A percentile compares a stretch with the other conserved stretches of the same genome.
These are phyloP conservation scores for Cistogaster globosa DNA, from an alignment of 2,888 invertebrate genomes.

Conservation along the genomic window DNA sequence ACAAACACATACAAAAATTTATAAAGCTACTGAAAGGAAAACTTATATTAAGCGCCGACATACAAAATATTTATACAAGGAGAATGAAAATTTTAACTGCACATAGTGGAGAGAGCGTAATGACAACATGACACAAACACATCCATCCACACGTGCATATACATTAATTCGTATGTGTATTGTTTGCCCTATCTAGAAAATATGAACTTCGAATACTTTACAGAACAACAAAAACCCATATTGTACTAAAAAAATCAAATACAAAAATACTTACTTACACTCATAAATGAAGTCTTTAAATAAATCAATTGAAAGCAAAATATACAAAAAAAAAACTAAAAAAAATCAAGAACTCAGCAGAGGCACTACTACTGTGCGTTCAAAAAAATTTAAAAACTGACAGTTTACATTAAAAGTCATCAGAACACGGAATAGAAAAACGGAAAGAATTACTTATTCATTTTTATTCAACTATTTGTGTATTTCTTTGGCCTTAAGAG, in stretches of 20 bases:
- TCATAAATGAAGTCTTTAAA: constrained; percentile 50
- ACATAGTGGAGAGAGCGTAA: constrained; percentile 27
- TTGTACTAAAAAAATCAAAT: constrained; percentile 9
- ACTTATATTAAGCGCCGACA: constrained; percentile 29
- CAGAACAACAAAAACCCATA: constrained; percentile 11
- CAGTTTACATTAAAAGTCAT: constrained; percentile 53
- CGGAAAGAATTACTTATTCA: constrained; percentile 6
- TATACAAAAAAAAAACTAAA: constrained; percentile 21
- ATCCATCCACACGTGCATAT: background rate
- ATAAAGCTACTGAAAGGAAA: constrained; percentile 41
- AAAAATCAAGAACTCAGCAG: constrained; percentile 54
- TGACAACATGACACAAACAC: background rate
- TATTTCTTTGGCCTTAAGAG: background rate
- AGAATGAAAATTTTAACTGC: too few species aligned
- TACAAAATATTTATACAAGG: background rate
- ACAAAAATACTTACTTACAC: constrained; percentile 41
- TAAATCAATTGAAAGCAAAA: constrained; percentile 56
- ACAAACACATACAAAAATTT: constrained; percentile 6
- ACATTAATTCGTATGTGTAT: background rate
- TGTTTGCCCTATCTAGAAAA: constrained; percentile 59
- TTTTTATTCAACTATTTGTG: constrained; percentile 25
- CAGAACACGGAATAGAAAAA: constrained; percentile 30
- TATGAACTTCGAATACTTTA: constrained; percentile 64
- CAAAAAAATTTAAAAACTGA: constrained; percentile 34
- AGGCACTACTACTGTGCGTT: constrained; percentile 26